These are phyloP conservation scores for Penaeus japonicus DNA, from an alignment of 1,140 invertebrate species.

Conservation along the genomic window DNA sequence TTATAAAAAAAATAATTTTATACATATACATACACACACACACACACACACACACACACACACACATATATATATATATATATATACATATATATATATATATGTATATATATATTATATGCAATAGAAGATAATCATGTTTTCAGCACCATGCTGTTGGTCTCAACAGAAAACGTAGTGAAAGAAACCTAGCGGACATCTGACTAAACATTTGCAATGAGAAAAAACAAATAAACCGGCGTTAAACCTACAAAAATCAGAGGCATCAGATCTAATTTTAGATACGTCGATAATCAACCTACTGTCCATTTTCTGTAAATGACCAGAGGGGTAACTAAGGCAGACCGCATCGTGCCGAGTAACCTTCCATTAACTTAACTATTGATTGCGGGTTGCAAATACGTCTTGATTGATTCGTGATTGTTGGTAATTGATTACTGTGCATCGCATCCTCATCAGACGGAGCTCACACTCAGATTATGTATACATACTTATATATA, in stretches of 20 bases:
- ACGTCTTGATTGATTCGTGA: slow-evolving; percentile 26
- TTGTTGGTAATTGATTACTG: slow-evolving; percentile 49
- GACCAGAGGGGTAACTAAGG: background rate
- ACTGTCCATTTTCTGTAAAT: slow-evolving; percentile 32
- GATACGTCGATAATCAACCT: slow-evolving; percentile 44
- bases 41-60: too few relatives aligned
- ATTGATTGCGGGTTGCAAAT: slow-evolving; percentile 47
- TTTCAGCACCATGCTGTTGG: too few relatives aligned
- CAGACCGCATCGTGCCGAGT: slow-evolving; percentile 20
- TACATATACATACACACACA: too few relatives aligned
- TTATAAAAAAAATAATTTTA: background rate
- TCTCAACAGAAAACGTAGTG: too few relatives aligned
- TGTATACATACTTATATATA: too few relatives aligned
- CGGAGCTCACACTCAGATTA: background rate
- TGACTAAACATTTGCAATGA: too few relatives aligned
- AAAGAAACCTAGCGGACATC: too few relatives aligned
- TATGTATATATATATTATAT: too few relatives aligned
- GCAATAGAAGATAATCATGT: too few relatives aligned
- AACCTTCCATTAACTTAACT: slow-evolving; percentile 31
- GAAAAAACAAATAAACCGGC: too few relatives aligned
- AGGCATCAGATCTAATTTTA: slow-evolving; percentile 45
- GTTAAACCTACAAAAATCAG: slow-evolving; percentile 4
- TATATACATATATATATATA: too few relatives aligned
- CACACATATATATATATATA: too few relatives aligned
- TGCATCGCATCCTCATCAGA: slow-evolving; percentile 27